Evolutionary conservation across 2,113 vertebrate genomes (phyloP).

Genomic region (Origma solitaria): DNA sequence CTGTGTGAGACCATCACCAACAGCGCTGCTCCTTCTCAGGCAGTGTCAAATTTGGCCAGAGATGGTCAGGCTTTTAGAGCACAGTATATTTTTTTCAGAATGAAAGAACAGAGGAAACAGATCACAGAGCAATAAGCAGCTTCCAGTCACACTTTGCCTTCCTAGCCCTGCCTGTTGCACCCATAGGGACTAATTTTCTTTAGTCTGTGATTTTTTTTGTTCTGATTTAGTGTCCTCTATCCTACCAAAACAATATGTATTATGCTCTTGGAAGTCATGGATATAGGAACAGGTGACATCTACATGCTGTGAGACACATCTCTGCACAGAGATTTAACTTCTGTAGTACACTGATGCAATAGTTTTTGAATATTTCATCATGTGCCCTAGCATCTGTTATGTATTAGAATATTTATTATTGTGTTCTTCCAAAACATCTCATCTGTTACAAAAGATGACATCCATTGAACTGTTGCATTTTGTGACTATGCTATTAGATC

Average conservation of each 20-base stretch:
- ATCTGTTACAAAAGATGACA: background rate
- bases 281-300: background rate
- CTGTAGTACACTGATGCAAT: background rate
- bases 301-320: background rate
- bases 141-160: background rate
- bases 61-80: background rate
- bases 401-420: background rate
- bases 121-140: background rate
- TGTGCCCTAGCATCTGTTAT: background rate
- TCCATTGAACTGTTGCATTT: background rate
- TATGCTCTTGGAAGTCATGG: background rate
- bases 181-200: background rate
- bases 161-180: background rate
- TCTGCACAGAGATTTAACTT: background rate
- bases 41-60: background rate
- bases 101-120: background rate
- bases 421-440: background rate
- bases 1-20: background rate
- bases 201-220: background rate
- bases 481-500: background rate
- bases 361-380: background rate
- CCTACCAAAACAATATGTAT: background rate
- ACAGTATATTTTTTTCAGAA: background rate
- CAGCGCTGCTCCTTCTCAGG: background rate
- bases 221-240: background rate